Evolutionary conservation across 2,797 vertebrate species (phyloP), one percentile per base, ranked within the genome.

Genomic region (Salmo trutta): DNA sequence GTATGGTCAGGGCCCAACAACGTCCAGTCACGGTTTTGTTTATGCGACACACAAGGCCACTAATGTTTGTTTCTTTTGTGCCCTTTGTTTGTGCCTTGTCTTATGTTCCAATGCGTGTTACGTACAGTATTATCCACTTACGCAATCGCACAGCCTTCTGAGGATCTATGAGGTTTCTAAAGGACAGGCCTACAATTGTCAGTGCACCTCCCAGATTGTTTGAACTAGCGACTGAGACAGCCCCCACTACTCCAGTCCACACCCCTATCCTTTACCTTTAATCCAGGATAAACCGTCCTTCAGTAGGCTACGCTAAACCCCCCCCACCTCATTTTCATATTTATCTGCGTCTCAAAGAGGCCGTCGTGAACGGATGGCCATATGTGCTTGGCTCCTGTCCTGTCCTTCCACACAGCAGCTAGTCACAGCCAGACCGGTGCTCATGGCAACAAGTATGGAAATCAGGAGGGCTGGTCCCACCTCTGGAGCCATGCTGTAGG

Each of bases 361-460:
- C 29, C 16, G 17, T 33, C 15, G 19, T 21, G 12, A 64, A 24
- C n/a, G 2, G 59, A 21, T 62, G 59, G 59, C 59, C 59, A 24
- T 62, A 21, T 24, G 59, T 5, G 59, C 21, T 24, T 12, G 59
- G 59, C 59, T 19, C 59, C 19, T 27, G 59, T 64, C 21, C n/a
- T 24, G 10, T 64, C 21, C 59, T 24, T 64, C 21, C 59, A 24
- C 59, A 64, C 21, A 24, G 59, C 59, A 64, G 2, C 59, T 17
- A 29, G 65, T 71, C 69, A 21, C 36, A 24, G 67, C 69, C 41
- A 8, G 67, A n/a, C 69, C 19, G 17, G 69, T 71, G 41, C 69
- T 71, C 69, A 71, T 71, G 36, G 41, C 69, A 71, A 71, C 69
- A 71, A 51, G 69, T 71, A 71, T 71, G 69, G 6, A 71, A 71